Evolutionary conservation across 2,888 invertebrate species (phyloP), one percentile per base, ranked within the genome.

Genomic region (Podabrus alpinus): DNA sequence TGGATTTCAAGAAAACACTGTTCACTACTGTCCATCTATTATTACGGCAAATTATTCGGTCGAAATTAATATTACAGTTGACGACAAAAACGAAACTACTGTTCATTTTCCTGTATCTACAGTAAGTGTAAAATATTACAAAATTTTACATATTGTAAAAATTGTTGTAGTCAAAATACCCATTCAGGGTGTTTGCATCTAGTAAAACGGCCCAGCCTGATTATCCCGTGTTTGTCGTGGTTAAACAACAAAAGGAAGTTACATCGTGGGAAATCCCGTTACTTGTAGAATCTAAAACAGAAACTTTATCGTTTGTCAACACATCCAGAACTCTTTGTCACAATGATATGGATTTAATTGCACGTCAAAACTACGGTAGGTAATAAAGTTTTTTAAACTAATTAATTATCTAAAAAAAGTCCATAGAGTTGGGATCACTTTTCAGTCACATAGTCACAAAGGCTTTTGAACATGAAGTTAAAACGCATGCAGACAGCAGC

Each of bases 261-360:
- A 75, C 77, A 3, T 81, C 82, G 0, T 83, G 83, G 83, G 77
- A 83, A 74, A 66, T 83, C n/a, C 83, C 83, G 1, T 61, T 82
- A 61, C 19, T 78, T 16, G 79, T 82, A 15, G 71, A 77, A 15
- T 60, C 76, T 10, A 66, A 59, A 16, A n/a, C 62, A 9, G 74
- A 73, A 13, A 59, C 87, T 72, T 87, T 88, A 60, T 87, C 88
- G 78, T 90, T 90, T 84, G 86, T 85, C 45, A 89, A 88, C 78
- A 89, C 90, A 75, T 90, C 90, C 15, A 84, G 92, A 71, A 92
- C 91, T 0, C 83, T 93, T 2, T 93, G 92, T 80, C 91, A 92
- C 0, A 89, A 90, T 70, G 89, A 89, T 80, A 89, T 90, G 80
- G 86, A 89, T 78, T 88, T 15, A 16, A 72, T 75, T 29, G 45